A percentile compares a stretch with the other conserved stretches of the same genome.
phyloP scores from a whole-genome alignment of 2,797 vertebrate genomes.

The Macrochelys suwanniensis region DNA sequence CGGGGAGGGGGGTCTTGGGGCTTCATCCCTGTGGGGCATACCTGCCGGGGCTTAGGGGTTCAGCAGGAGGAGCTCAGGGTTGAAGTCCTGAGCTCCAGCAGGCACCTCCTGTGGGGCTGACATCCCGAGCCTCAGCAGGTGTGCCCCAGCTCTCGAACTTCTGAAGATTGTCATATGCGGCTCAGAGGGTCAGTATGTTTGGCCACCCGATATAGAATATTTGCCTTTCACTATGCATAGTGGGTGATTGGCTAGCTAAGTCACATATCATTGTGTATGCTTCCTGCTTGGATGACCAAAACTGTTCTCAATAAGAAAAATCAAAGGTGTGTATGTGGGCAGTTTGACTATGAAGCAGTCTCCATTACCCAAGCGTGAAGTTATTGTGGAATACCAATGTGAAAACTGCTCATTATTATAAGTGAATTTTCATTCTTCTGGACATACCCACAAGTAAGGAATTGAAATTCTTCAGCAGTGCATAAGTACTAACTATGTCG shows the following conservation, averaged over 20 bases:
- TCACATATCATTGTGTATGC: background rate
- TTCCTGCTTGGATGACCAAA: background rate
- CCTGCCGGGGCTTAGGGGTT: no score
- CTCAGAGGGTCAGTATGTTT: no score
- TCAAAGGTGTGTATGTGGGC: background rate
- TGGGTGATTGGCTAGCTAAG: background rate
- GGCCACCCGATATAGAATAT: background rate
- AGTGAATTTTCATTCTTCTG: background rate
- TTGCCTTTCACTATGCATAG: background rate
- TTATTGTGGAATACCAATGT: background rate
- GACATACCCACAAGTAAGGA: background rate
- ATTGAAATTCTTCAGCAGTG: background rate
- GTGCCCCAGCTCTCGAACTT: no score
- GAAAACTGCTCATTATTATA: background rate
- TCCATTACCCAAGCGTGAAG: background rate
- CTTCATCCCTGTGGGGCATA: no score
- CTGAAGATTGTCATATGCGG: no score
- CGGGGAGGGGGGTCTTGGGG: no score
- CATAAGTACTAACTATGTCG: background rate
- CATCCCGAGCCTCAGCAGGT: no score
- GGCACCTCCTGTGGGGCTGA: no score
- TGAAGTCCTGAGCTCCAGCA: no score
- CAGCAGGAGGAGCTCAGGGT: no score
- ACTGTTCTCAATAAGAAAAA: rapidly evolving
- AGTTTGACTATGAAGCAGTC: background rate